A percentile compares a stretch with the other conserved stretches of the same genome.
Evolutionary conservation across 2,797 vertebrate species (phyloP).

Genomic region (Ceyx erithaca): DNA sequence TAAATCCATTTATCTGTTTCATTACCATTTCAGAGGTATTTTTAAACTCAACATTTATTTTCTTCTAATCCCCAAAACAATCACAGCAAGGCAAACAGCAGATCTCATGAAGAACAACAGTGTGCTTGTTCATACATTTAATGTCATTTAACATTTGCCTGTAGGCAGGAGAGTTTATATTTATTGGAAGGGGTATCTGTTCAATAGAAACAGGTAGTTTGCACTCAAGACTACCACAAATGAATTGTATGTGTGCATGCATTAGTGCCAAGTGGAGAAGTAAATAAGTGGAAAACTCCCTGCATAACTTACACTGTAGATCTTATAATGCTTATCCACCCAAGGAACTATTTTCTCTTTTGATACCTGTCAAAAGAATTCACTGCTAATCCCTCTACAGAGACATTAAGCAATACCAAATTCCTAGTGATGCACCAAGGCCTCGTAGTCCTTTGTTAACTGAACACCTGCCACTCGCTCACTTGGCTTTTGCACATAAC

Average conservation of each 20-base stretch:
- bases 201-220: not conserved
- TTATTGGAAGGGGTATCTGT: not conserved
- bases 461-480: not conserved
- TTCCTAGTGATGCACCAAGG: not conserved
- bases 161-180: too few species aligned
- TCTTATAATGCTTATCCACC: not conserved
- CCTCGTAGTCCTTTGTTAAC: not conserved
- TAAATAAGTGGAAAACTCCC: not conserved
- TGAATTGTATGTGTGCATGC: fast-evolving
- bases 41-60: not conserved
- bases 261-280: not conserved
- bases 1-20: not conserved
- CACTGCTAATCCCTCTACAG: not conserved
- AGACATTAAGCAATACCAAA: not conserved
- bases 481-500: not conserved
- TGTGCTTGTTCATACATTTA: fast-evolving
- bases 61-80: not conserved
- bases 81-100: not conserved
- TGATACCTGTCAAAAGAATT: fast-evolving
- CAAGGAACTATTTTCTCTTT: not conserved
- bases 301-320: fast-evolving
- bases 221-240: not conserved
- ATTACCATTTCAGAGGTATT: not conserved
- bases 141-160: not conserved
- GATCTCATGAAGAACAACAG: not conserved